Evolutionary conservation across 2,113 vertebrate species (phyloP), one percentile per base, ranked within the genome.

Genomic region (Anguilla japonica): DNA sequence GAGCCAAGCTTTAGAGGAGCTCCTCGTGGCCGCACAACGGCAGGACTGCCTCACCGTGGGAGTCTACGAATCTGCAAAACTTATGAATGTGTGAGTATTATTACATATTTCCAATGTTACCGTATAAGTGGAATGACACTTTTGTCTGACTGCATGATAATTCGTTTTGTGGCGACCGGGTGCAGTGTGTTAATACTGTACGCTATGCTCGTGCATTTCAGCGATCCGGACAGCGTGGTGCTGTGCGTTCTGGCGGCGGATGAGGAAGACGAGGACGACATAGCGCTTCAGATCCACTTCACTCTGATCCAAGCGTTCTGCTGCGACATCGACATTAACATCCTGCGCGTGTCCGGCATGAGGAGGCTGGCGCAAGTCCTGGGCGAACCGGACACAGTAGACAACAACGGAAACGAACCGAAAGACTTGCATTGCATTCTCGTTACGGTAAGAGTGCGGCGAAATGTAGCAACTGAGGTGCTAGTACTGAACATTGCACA

Each of bases 211-310:
- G 3, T 50, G 22, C 50, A 16, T 85, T 82, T 0, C 93, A 99
- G 98, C 29, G 98, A 99, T 92, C 97, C 97, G 0, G 98, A 99
- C 93, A 97, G 96, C 3, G 97, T 98, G 87, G 97, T 99, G 1
- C 91, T 99, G 71, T 99, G 98, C 40, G 91, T 99, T 0, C 90
- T 99, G 91, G 97, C 96, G 29, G 94, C 96, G 0, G 98, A 99
- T 0, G 95, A 96, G 41, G 96, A 97, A n/a, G 95, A 97, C 0
- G 96, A 96, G 5, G 96, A 94, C 0, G 97, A 98, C 16, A 96
- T 98, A 15, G 98, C 96, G 0, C 89, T 99, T 87, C 97, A 98
- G 92, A 98, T 99, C 89, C 98, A 99, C 92, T 99, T 99, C 92
- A 99, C 98, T 0, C 95, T 99, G 13, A 95, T 99, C 88, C 97